Evolutionary conservation across 2,888 invertebrate genomes (phyloP).

Genomic region (Ceraclea dissimilis): DNA sequence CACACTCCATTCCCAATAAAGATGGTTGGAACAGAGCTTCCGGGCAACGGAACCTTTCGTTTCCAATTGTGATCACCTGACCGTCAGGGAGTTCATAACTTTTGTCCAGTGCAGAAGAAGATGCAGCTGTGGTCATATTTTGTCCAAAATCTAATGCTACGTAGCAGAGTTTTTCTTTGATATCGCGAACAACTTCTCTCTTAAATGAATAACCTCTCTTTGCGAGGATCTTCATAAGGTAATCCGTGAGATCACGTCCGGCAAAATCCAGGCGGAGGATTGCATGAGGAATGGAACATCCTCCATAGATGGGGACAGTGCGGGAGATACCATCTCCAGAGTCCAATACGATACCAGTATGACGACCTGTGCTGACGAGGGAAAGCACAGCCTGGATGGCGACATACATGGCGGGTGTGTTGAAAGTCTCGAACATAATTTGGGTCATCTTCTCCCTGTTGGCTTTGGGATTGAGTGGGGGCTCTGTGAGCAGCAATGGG

Average conservation of each 20-base stretch:
- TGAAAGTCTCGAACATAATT: too few relatives aligned
- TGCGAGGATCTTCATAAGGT: conserved; percentile 89
- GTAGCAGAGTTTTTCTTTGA: conserved; percentile 86
- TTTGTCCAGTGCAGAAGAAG: conserved; percentile 57
- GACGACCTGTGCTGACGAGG: conserved; percentile 91
- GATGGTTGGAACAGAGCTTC: too few relatives aligned
- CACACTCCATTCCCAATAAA: too few relatives aligned
- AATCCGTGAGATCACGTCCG: conserved; percentile 87
- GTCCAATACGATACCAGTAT: conserved; percentile 96
- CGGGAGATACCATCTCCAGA: too few relatives aligned
- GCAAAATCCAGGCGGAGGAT: conserved; percentile 89
- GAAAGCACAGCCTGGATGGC: too few relatives aligned
- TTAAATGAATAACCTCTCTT: conserved; percentile 88
- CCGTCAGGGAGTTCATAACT: too few relatives aligned
- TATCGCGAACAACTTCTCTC: conserved; percentile 81
- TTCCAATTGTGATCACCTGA: too few relatives aligned
- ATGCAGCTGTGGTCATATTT: conserved; percentile 70
- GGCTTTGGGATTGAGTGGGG: conserved; percentile 40
- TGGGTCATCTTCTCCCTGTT: too few relatives aligned
- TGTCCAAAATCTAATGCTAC: conserved; percentile 87
- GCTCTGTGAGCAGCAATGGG: conserved; percentile 70
- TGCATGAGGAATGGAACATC: conserved; percentile 87
- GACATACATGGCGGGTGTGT: too few relatives aligned
- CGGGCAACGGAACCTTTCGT: too few relatives aligned
- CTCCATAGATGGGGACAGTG: too few relatives aligned